Base-by-base conservation (phyloP, 2,888 invertebrate species). In the Athalia rosae region DNA sequence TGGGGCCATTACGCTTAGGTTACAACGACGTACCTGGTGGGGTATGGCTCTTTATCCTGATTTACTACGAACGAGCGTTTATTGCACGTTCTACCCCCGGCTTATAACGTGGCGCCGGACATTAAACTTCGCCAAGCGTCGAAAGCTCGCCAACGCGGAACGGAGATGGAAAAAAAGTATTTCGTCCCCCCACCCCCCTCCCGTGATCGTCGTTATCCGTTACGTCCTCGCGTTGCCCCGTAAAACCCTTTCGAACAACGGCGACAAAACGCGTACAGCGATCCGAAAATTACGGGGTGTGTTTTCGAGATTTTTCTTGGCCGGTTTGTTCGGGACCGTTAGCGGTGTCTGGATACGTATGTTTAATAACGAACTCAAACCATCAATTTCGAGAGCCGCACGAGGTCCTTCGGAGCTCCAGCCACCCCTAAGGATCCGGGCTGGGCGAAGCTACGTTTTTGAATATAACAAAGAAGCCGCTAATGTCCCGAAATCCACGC, bases 21-120 rank as follows among this genome's bases (percentile, higher is more conserved):
- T n/a, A n/a, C n/a, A n/a, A 28, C 28, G 28, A 28, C 85, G 45
- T 86, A 86, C 84, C 88, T 88, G 88, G 85, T n/a, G n/a, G n/a
- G n/a, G n/a, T n/a, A 87, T 88, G 88, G 86, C 87, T 87, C 87
- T 88, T 88, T 87, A 88, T 88, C 88, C 88, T 88, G 88, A 88
- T 88, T 88, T 88, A 88, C 87, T 87, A 83, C 87, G 83, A 87
- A 88, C 88, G 85, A 86, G 85, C 88, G 87, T 88, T 88, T 87
- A 88, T 88, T 87, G 86, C 87, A 64, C 64, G 64, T 28, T 76
- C 58, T 28, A n/a, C 28, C 28, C 28, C 28, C 28, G 28, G 28
- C 28, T 28, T 78, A 58, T n/a, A n/a, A n/a, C 50, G 11, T 13
- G 43, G 43, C 61, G n/a, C 28, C 13, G 15, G 71, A 71, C 58